Conservation (phyloP, 2,888 invertebrate genomes). For the Drosophila vallismaia region DNA sequence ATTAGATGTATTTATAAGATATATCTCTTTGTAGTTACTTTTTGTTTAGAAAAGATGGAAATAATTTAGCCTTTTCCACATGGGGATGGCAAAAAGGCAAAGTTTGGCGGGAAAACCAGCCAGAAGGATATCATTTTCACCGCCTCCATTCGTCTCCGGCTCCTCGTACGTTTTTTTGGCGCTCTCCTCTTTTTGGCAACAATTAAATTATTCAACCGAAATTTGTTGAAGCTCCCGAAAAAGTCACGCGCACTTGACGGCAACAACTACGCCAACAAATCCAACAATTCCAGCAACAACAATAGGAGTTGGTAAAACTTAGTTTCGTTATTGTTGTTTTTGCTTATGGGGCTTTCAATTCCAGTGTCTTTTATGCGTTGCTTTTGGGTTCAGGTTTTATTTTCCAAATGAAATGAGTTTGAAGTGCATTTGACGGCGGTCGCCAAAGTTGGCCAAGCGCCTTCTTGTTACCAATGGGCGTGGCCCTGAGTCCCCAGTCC, state of each 20-base stretch:
- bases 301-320: constrained; percentile 41
- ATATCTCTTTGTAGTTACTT: not conserved
- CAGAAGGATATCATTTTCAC: constrained; percentile 1
- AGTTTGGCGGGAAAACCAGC: not conserved
- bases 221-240: constrained; percentile 78
- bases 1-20: not conserved
- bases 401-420: constrained; percentile 81
- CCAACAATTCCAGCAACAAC: constrained; percentile 11
- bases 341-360: constrained; percentile 37
- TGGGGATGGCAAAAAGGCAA: not conserved
- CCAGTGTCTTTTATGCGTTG: constrained; percentile 66
- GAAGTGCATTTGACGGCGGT: constrained; percentile 74
- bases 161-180: not conserved
- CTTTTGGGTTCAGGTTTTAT: constrained; percentile 71
- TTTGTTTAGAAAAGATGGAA: not conserved
- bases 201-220: constrained; percentile 80
- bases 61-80: not conserved
- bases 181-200: constrained; percentile 59
- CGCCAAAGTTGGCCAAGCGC: constrained; percentile 41
- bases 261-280: constrained; percentile 39
- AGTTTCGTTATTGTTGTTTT: constrained; percentile 58
- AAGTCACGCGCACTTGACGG: constrained; percentile 81
- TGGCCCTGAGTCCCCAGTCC: constrained; percentile 22
- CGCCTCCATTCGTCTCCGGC: constrained; percentile 13
- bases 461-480: constrained; percentile 58